phyloP scores from a whole-genome alignment of 2,888 invertebrate genomes.

The Parnassius smintheus region DNA sequence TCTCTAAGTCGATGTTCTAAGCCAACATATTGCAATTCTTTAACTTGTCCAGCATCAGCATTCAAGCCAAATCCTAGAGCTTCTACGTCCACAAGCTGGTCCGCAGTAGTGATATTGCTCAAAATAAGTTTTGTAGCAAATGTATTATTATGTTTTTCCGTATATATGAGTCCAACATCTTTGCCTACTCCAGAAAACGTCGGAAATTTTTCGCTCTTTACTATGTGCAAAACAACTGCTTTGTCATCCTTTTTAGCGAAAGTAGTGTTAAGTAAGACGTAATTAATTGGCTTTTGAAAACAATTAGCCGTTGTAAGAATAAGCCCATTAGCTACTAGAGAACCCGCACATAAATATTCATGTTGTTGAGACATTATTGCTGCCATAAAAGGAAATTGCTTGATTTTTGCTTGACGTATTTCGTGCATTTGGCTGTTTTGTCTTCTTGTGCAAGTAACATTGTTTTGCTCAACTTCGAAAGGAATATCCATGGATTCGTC shows the following conservation, averaged over 20 bases:
- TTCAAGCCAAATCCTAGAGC: conserved; percentile 68
- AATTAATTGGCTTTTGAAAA: conserved; percentile 47
- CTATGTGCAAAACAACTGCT: conserved; percentile 50
- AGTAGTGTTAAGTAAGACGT: conserved; percentile 61
- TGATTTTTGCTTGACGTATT: conserved; percentile 48
- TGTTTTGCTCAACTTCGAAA: conserved; percentile 45
- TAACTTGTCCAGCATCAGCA: conserved; percentile 52
- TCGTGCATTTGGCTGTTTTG: conserved; percentile 62
- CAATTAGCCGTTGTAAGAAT: conserved; percentile 65
- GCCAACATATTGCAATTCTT: conserved; percentile 61
- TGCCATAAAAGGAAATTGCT: conserved; percentile 67
- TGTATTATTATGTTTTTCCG: conserved; percentile 58
- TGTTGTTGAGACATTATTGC: conserved; percentile 65
- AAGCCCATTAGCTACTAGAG: conserved; percentile 60
- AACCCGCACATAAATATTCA: conserved; percentile 65
- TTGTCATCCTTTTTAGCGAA: conserved; percentile 52
- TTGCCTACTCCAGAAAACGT: conserved; percentile 51
- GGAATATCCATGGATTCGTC: conserved; percentile 62
- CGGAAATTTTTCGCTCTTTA: conserved; percentile 63
- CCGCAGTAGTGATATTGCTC: conserved; percentile 54
- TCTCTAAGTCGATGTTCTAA: conserved; percentile 48
- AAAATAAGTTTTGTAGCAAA: conserved; percentile 56
- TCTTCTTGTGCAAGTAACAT: conserved; percentile 56
- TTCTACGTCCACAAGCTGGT: conserved; percentile 51
- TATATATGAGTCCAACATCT: conserved; percentile 63